Conservation (phyloP, 2,797 vertebrate species). For the Rhyacichthys aspro region DNA sequence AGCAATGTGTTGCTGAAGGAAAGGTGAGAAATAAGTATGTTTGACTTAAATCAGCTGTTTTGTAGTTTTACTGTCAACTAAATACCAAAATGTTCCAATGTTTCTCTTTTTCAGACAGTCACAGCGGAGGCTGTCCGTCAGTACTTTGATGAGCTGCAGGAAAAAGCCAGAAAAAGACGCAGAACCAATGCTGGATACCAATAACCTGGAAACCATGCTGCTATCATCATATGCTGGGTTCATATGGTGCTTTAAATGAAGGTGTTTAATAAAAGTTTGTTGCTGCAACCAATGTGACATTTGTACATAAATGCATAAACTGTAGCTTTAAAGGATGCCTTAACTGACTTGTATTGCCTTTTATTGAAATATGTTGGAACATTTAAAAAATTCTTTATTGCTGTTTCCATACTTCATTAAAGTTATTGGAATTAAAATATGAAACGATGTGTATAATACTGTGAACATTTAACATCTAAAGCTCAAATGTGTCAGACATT, state of each 20-base stretch:
- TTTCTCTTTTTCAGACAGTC: conserved; percentile 58
- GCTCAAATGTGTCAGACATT: neutral
- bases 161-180: conserved; percentile 56
- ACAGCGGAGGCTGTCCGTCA: conserved; percentile 68
- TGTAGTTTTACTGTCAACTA: neutral
- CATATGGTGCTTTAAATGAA: conserved; percentile 30
- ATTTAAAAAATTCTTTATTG: conserved; percentile 5
- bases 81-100: conserved; percentile 11
- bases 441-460: conserved; percentile 1
- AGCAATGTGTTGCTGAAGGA: conserved; percentile 88
- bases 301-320: conserved; percentile 14
- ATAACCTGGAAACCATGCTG: conserved; percentile 25
- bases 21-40: conserved; percentile 80
- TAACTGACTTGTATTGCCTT: conserved; percentile 40
- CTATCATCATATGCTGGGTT: conserved; percentile 13
- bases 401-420: conserved; percentile 19
- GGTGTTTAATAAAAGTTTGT: conserved; percentile 41
- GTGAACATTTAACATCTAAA: neutral
- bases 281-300: conserved; percentile 39
- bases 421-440: too few relatives aligned
- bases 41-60: neutral
- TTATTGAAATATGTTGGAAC: conserved; percentile 16
- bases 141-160: conserved; percentile 71
- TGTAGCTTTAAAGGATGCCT: conserved; percentile 8
- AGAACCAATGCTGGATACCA: conserved; percentile 50